A percentile compares a stretch with the other conserved stretches of the same genome.
These are phyloP conservation scores for Lophotis ruficrista DNA, from an alignment of 2,113 vertebrate genomes.

Conservation along the genomic window DNA sequence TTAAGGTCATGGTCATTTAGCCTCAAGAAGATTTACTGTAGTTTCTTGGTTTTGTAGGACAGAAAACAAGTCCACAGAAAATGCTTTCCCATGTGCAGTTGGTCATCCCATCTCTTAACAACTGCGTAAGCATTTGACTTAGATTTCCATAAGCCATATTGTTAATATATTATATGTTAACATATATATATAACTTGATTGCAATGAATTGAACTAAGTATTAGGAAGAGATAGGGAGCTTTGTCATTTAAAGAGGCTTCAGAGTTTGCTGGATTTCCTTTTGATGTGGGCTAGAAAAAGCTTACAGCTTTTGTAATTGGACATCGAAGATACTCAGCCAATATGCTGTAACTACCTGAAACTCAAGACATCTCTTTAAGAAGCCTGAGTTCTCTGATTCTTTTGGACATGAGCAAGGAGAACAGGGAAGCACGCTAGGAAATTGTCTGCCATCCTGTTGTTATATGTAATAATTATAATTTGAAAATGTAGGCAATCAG, in stretches of 20 bases:
- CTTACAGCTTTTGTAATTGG: neutral
- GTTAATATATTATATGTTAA: neutral
- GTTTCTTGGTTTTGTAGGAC: neutral
- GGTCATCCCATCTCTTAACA: neutral
- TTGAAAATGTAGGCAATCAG: neutral
- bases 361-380: rapidly evolving
- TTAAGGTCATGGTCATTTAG: neutral
- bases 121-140: neutral
- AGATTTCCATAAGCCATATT: neutral
- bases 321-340: neutral
- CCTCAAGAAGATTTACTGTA: neutral
- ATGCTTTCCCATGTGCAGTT: neutral
- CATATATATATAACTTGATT: neutral
- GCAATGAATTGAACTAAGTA: neutral
- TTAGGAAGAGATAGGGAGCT: neutral
- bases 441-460: neutral
- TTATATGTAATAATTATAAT: neutral
- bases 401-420: neutral
- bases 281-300: neutral
- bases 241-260: neutral
- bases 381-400: neutral
- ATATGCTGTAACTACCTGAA: neutral
- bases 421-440: neutral
- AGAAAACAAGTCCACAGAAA: neutral
- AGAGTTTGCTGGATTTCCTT: neutral